Conservation (phyloP, 2,113 vertebrate genomes). For the Tauraco erythrolophus region DNA sequence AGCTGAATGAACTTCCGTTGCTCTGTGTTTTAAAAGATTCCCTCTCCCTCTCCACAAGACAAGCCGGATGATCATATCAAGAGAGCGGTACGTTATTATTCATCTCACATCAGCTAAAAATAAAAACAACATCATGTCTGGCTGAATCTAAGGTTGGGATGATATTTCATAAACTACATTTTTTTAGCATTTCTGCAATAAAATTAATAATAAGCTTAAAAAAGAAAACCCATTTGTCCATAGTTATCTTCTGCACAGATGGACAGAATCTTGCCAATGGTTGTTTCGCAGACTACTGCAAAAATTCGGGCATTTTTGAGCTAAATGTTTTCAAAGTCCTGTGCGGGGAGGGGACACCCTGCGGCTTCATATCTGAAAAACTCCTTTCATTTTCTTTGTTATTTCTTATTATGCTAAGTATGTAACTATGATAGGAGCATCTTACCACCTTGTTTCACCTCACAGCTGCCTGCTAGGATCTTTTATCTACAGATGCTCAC, state of each 20-base stretch:
- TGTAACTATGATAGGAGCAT: neutral
- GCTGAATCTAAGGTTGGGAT: neutral
- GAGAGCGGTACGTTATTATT: neutral
- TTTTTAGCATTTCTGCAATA: neutral
- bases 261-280: neutral
- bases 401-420: neutral
- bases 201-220: neutral
- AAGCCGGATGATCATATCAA: neutral
- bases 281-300: neutral
- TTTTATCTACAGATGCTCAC: slow-evolving; percentile 29
- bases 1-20: neutral
- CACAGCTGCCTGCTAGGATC: neutral
- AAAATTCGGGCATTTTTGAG: neutral
- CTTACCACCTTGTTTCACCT: neutral
- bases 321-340: neutral
- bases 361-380: neutral
- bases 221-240: neutral
- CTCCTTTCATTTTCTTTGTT: neutral
- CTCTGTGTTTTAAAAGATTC: neutral
- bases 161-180: neutral
- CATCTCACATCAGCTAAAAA: neutral
- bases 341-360: neutral
- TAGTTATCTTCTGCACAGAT: neutral
- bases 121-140: neutral
- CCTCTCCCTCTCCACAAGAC: neutral